Percentiles rank a stretch among this genome's conserved stretches.
Evolutionary conservation across 2,113 vertebrate species (phyloP).

Genomic region (Lepidothrix coronata): DNA sequence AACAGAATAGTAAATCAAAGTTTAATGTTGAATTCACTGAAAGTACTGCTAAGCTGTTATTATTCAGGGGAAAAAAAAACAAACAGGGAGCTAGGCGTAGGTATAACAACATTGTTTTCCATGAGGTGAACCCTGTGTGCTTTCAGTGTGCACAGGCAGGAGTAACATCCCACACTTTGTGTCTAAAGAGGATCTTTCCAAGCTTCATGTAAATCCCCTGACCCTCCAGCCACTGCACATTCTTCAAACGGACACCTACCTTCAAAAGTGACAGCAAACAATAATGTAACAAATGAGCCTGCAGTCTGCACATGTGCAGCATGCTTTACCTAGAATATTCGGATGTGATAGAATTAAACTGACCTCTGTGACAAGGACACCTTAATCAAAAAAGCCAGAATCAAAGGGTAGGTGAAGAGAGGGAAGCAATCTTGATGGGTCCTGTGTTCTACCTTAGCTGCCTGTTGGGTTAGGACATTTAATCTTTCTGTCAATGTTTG

Average conservation of each 20-base stretch:
- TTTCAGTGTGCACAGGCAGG: conserved; percentile 44
- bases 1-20: neutral
- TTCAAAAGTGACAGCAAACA: conserved; percentile 88
- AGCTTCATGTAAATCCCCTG: conserved; percentile 90
- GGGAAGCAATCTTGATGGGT: neutral
- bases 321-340: conserved; percentile 73
- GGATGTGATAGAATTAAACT: conserved; percentile 76
- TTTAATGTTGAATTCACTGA: conserved; percentile 21
- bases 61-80: neutral
- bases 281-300: conserved; percentile 95
- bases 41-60: neutral
- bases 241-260: conserved; percentile 96
- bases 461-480: conserved; percentile 28
- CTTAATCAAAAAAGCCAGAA: conserved; percentile 69
- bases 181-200: conserved; percentile 52
- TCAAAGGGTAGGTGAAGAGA: neutral
- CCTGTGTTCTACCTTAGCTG: neutral
- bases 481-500: conserved; percentile 39
- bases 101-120: neutral
- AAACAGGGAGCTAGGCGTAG: neutral
- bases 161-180: conserved; percentile 6
- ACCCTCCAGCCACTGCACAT: conserved; percentile 87
- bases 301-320: conserved; percentile 79
- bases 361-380: conserved; percentile 88
- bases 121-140: neutral